Percentiles rank a stretch among this genome's conserved stretches.
phyloP scores from a whole-genome alignment of 2,113 vertebrate species.

The Rhinolophus sinicus region DNA sequence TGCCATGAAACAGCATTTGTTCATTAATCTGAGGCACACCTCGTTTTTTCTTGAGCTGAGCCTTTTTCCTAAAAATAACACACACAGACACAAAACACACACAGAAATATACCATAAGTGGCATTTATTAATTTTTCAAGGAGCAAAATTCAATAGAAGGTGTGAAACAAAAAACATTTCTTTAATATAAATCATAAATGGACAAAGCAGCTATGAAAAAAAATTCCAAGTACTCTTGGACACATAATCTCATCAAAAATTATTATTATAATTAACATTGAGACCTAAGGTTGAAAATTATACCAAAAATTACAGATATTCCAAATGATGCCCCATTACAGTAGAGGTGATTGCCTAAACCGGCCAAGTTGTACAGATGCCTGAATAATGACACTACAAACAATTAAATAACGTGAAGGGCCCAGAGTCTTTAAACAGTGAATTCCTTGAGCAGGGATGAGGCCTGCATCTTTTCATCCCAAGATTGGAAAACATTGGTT shows the following conservation, averaged over 20 bases:
- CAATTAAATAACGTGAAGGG: not conserved
- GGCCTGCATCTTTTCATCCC: not conserved
- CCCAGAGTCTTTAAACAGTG: not conserved
- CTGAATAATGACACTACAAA: not conserved
- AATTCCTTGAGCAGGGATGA: not conserved
- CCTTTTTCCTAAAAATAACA: slow-evolving; percentile 91
- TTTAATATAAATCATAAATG: not conserved
- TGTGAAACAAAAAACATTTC: not conserved
- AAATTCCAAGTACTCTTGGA: not conserved
- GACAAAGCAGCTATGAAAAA: not conserved
- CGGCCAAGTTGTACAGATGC: not conserved
- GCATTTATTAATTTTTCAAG: slow-evolving; percentile 24
- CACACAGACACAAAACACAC: slow-evolving; percentile 45
- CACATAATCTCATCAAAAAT: slow-evolving; percentile 39
- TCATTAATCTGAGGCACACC: slow-evolving; percentile 91
- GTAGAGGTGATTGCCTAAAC: not conserved
- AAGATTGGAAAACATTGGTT: not conserved
- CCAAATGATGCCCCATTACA: not conserved
- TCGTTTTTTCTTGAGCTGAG: slow-evolving; percentile 95
- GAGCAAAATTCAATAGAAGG: slow-evolving; percentile 29
- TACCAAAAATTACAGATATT: not conserved
- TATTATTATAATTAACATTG: not conserved
- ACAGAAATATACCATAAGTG: slow-evolving; percentile 13
- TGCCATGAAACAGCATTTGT: slow-evolving; percentile 98
- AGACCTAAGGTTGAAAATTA: slow-evolving; percentile 18